Evolutionary conservation across 2,888 invertebrate species (phyloP).

Genomic region (Dynastes grantii): DNA sequence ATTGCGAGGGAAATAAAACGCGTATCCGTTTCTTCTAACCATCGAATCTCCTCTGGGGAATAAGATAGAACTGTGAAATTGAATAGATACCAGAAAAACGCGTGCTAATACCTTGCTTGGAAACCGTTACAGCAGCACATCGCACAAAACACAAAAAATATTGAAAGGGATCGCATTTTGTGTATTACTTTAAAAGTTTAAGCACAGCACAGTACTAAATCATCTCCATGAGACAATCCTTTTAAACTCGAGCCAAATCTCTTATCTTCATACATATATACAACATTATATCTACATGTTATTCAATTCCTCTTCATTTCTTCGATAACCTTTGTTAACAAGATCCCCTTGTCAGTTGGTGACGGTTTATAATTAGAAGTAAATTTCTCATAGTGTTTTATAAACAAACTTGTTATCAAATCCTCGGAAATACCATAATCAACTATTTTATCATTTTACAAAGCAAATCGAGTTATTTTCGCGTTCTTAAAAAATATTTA

Average conservation of each 20-base stretch:
- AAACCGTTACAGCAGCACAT: not conserved
- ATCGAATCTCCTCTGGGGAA: not conserved
- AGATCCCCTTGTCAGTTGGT: too few species aligned
- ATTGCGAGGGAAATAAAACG: constrained; percentile 30
- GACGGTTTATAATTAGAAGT: too few species aligned
- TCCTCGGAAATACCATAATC: too few species aligned
- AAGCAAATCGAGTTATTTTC: too few species aligned
- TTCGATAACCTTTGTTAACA: not conserved
- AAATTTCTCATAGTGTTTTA: too few species aligned
- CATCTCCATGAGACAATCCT: not conserved
- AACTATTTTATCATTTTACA: too few species aligned
- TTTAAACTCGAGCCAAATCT: not conserved
- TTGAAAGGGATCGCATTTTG: not conserved
- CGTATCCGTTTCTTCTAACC: not conserved
- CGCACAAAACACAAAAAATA: not conserved
- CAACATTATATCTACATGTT: not conserved
- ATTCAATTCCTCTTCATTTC: not conserved
- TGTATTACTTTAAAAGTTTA: not conserved
- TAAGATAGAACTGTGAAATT: not conserved
- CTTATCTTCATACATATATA: not conserved
- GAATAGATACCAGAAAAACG: not conserved
- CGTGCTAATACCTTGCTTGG: not conserved
- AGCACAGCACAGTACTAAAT: not conserved
- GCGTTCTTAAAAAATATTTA: too few species aligned
- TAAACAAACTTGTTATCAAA: too few species aligned